phyloP scores from a whole-genome alignment of 2,888 invertebrate genomes.

The Polydrusus pterygomalis region DNA sequence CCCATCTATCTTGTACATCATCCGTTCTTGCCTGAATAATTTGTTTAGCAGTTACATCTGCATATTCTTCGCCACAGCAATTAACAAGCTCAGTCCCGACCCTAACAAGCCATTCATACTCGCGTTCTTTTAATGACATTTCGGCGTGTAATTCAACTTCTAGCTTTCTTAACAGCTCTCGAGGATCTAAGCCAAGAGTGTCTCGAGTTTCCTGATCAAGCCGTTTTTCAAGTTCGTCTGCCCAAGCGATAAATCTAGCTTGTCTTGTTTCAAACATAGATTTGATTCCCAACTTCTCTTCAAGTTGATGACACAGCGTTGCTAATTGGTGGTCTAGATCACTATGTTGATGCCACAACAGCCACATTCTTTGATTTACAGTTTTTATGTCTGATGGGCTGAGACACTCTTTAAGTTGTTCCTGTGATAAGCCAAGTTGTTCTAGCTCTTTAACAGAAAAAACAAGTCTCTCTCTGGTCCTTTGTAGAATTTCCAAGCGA shows the following conservation, averaged over 20 bases:
- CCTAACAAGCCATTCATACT: slow-evolving; percentile 84
- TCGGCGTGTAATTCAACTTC: slow-evolving; percentile 86
- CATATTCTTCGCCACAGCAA: slow-evolving; percentile 79
- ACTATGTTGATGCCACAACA: slow-evolving; percentile 86
- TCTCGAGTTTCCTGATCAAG: slow-evolving; percentile 74
- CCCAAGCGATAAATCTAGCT: slow-evolving; percentile 81
- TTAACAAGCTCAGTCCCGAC: slow-evolving; percentile 80
- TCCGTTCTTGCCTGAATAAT: slow-evolving; percentile 76
- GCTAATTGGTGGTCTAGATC: slow-evolving; percentile 88
- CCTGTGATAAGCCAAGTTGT: slow-evolving; percentile 82
- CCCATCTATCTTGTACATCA: slow-evolving; percentile 82
- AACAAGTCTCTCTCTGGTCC: slow-evolving; percentile 76
- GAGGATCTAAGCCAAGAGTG: slow-evolving; percentile 78
- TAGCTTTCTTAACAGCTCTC: slow-evolving; percentile 81
- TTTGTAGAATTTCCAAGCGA: slow-evolving; percentile 78
- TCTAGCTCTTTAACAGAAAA: slow-evolving; percentile 80
- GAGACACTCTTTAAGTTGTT: slow-evolving; percentile 88
- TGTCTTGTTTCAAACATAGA: slow-evolving; percentile 82
- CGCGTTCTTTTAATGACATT: slow-evolving; percentile 83
- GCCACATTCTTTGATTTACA: slow-evolving; percentile 85
- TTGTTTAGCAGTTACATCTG: slow-evolving; percentile 76
- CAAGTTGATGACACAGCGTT: slow-evolving; percentile 81
- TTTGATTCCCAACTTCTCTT: slow-evolving; percentile 83
- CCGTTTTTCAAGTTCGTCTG: slow-evolving; percentile 80
- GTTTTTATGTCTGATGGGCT: slow-evolving; percentile 89